Evolutionary conservation across 2,797 vertebrate genomes (phyloP), one percentile per base, ranked within the genome.

Genomic region (Nothura maculosa): DNA sequence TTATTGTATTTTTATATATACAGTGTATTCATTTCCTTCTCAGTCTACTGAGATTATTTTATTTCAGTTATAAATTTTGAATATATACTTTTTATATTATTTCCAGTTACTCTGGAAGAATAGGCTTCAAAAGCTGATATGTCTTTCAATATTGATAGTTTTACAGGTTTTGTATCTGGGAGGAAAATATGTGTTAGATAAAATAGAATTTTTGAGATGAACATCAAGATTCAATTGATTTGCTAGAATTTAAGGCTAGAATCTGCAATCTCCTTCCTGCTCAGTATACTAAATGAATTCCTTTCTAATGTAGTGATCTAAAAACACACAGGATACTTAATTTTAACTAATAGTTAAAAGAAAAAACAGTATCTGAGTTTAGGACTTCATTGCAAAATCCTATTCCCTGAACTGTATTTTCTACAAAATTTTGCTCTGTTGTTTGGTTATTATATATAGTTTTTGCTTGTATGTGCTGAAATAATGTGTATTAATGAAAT

Each of bases 1-100:
- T 12, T 66, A 22, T 7, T 70, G 76, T 10, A 24, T 48, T 17
- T 81, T 69, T 62, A 9, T 78, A 43, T 76, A 17, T 58, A 43
- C 66, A 60, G 24, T 25, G 57, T 6, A 7, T 11, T 25, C 10
- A 3, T 24, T 2, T 9, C 1, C 9, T 47, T 0, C 50, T 70
- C 76, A 40, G 55, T 68, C 12, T 64, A 7, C 63, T 76, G 14
- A 55, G 30, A 45, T 32, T 34, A 27, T 66, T 86, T 86, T 57
- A 24, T 42, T 81, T 58, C 68, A 1, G 18, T 73, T 77, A 18
- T 42, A n/a, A 42, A 54, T 64, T 83, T 72, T 45, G 5, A 66
- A 20, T 81, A 30, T 45, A 61, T 8, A 10, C 38, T 38, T 38
- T 38, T 38, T 38, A 38, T 38, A 38, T 38, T 76, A 75, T 74